phyloP scores from a whole-genome alignment of 2,113 vertebrate genomes.

The Semicossyphus pulcher region DNA sequence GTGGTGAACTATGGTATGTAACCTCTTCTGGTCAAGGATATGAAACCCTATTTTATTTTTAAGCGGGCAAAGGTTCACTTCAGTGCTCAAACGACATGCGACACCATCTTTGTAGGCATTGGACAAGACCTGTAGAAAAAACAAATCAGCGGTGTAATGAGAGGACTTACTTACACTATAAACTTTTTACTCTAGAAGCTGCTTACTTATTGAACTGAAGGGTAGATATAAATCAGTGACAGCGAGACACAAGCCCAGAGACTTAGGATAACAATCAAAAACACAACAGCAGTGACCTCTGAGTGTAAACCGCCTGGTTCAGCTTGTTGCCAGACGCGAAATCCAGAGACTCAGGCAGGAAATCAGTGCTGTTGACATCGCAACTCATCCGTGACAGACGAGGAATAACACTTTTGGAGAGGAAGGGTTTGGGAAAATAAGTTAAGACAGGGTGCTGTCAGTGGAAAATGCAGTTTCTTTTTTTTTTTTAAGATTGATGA shows the following conservation, averaged over 20 bases:
- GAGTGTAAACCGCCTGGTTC: constrained; percentile 63
- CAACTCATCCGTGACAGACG: constrained; percentile 70
- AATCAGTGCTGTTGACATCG: constrained; percentile 73
- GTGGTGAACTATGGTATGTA: neutral
- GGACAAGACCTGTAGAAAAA: constrained; percentile 44
- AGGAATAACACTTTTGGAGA: constrained; percentile 72
- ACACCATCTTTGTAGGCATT: constrained; percentile 15
- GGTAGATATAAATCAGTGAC: constrained; percentile 65
- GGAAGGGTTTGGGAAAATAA: constrained; percentile 30
- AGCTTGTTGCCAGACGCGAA: constrained; percentile 69
- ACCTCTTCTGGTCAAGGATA: neutral
- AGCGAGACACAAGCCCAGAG: constrained; percentile 53
- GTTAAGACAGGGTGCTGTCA: constrained; percentile 45
- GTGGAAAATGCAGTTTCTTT: constrained; percentile 4
- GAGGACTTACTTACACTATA: constrained; percentile 63
- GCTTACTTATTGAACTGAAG: constrained; percentile 49
- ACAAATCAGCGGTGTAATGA: constrained; percentile 68
- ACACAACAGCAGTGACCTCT: constrained; percentile 69
- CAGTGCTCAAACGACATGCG: constrained; percentile 25
- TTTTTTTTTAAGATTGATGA: constrained; percentile 17
- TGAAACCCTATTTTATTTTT: constrained; percentile 3
- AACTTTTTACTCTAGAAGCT: constrained; percentile 57
- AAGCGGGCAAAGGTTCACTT: constrained; percentile 13
- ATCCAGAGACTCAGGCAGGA: constrained; percentile 68
- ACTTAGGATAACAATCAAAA: constrained; percentile 76